Evolutionary conservation across 1,140 invertebrate genomes (phyloP), one percentile per base, ranked within the genome.

Genomic region (Parasteatoda tepidariorum): DNA sequence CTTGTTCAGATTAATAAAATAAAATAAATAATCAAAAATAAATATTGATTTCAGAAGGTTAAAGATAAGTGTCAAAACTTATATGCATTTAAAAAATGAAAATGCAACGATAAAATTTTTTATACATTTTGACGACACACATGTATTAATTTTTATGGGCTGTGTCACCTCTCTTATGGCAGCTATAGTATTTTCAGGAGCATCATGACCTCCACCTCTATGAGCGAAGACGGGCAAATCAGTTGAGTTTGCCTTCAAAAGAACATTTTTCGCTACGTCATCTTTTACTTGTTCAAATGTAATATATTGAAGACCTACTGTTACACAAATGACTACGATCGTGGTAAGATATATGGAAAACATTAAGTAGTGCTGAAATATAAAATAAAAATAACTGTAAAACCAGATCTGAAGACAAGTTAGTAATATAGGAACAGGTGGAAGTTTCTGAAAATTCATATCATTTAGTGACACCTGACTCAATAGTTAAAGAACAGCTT

Each of bases 101-200:
- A n/a, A n/a, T n/a, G n/a, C n/a, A n/a, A n/a, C n/a, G n/a, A n/a
- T n/a, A n/a, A n/a, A n/a, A n/a, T n/a, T n/a, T n/a, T n/a, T n/a
- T n/a, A n/a, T n/a, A n/a, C n/a, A n/a, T n/a, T n/a, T n/a, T n/a
- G n/a, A n/a, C n/a, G n/a, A n/a, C n/a, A n/a, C n/a, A n/a, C n/a
- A n/a, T n/a, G n/a, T n/a, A n/a, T n/a, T n/a, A n/a, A n/a, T n/a
- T n/a, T n/a, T n/a, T n/a, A n/a, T n/a, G n/a, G n/a, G n/a, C n/a
- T n/a, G n/a, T n/a, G n/a, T 61, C 73, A 84, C 83, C 59, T 84
- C 67, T 81, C 83, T 66, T 26, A 85, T 84, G 22, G 85, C 85
- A n/a, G 71, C 59, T 22, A 85, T 31, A 9, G 85, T 85, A 38
- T 85, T 85, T 82, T 85, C 85, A 4, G 85, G 85, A 5, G 85